Percentiles rank a stretch among this genome's conserved stretches.
phyloP scores from a whole-genome alignment of 2,797 vertebrate genomes.

The Linurgus olivaceus region DNA sequence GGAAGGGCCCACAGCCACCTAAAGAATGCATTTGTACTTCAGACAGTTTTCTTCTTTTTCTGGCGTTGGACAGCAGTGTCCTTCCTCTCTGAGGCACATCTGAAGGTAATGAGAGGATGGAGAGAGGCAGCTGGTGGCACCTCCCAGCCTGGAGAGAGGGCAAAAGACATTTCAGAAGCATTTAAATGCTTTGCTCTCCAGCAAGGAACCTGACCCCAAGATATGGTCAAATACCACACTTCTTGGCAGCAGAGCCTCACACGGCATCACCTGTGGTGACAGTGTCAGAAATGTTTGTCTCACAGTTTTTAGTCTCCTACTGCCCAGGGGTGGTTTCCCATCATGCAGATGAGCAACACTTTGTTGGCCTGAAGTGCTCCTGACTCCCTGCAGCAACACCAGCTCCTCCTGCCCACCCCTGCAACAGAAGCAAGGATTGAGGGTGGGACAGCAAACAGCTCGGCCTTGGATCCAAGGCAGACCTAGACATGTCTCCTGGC shows the following conservation, averaged over 20 bases:
- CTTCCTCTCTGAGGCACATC: neutral
- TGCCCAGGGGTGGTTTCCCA: neutral
- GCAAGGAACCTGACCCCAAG: neutral
- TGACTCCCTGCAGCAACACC: neutral
- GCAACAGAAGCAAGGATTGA: fast-evolving
- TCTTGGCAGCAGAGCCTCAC: neutral
- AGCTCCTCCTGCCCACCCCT: neutral
- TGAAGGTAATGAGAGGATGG: neutral
- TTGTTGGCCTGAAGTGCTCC: neutral
- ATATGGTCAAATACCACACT: neutral
- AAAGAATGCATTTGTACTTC: neutral
- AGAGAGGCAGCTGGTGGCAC: neutral
- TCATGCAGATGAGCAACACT: neutral
- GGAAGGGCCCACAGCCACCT: neutral
- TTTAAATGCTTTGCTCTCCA: neutral
- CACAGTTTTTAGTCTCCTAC: neutral
- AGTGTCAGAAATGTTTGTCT: neutral
- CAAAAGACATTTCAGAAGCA: neutral
- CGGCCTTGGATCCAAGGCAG: neutral
- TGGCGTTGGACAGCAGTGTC: neutral
- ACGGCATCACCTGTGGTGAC: neutral
- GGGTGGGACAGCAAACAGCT: neutral
- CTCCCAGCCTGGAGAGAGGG: neutral
- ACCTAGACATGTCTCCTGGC: neutral
- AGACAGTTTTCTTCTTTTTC: neutral